Evolutionary conservation across 1,140 invertebrate species (phyloP).

Genomic region (Carcinoscorpius rotundicauda): DNA sequence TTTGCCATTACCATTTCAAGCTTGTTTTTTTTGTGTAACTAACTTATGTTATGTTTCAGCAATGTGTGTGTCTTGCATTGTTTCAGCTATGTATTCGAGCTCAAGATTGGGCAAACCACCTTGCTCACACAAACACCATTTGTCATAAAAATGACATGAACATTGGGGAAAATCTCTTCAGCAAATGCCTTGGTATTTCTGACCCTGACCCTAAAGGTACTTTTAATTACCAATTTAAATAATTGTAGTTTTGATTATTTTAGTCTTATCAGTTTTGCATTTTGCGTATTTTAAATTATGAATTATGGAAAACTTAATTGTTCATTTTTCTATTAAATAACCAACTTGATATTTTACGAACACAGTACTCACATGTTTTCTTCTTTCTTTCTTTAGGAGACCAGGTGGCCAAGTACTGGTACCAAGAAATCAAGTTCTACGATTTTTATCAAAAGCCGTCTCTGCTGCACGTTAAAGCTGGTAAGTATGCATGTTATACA

Average conservation of each 20-base stretch:
- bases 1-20: no score
- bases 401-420: slow-evolving; percentile 75
- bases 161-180: slow-evolving; percentile 59
- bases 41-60: no score
- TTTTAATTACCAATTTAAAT: no score
- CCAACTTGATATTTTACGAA: no score
- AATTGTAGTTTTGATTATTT: no score
- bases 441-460: slow-evolving; percentile 57
- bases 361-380: no score
- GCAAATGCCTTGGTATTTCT: slow-evolving; percentile 5
- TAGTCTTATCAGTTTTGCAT: no score
- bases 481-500: slow-evolving; percentile 33
- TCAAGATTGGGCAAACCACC: slow-evolving; percentile 71
- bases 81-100: slow-evolving; percentile 59
- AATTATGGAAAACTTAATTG: no score
- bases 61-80: slow-evolving; percentile 26
- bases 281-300: no score
- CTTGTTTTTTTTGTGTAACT: no score
- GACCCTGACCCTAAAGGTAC: no score
- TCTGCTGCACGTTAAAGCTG: slow-evolving; percentile 59
- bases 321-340: no score
- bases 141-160: slow-evolving; percentile 54
- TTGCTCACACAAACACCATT: slow-evolving; percentile 62
- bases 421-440: slow-evolving; percentile 62
- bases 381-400: slow-evolving; percentile 41